Percentiles rank a stretch among this genome's conserved stretches.
Conservation (phyloP, 2,113 vertebrate species). For the Alectura lathami region DNA sequence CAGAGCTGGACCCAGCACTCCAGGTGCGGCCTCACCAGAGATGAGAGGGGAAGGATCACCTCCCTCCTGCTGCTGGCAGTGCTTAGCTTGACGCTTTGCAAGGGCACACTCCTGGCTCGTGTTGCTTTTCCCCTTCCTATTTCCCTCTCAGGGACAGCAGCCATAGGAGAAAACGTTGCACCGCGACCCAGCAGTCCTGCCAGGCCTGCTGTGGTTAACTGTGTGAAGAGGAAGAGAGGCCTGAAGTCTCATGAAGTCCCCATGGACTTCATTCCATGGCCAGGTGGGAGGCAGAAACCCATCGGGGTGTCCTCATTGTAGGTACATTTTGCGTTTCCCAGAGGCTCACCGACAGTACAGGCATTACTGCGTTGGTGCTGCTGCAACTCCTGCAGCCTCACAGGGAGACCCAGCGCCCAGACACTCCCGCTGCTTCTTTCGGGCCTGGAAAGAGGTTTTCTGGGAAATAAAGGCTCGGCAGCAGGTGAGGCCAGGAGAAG, state of each 20-base stretch:
- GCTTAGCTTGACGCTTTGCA: too few relatives aligned
- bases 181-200: background rate
- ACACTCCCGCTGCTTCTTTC: background rate
- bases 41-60: too few relatives aligned
- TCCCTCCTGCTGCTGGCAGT: too few relatives aligned
- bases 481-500: background rate
- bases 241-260: too few relatives aligned
- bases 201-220: background rate
- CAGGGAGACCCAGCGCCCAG: background rate
- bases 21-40: too few relatives aligned
- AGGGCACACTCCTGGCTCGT: too few relatives aligned
- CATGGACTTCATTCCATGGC: background rate
- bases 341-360: accelerated
- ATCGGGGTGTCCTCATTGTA: background rate
- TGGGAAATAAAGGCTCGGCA: background rate
- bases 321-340: background rate
- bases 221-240: background rate
- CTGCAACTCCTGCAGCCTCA: background rate
- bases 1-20: background rate
- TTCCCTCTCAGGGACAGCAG: background rate
- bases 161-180: accelerated
- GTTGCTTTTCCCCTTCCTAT: background rate
- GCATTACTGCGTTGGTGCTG: background rate
- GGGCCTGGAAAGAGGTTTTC: background rate
- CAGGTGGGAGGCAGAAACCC: background rate